Conservation (phyloP, 2,888 invertebrate species). For the Polymixis flavicincta region DNA sequence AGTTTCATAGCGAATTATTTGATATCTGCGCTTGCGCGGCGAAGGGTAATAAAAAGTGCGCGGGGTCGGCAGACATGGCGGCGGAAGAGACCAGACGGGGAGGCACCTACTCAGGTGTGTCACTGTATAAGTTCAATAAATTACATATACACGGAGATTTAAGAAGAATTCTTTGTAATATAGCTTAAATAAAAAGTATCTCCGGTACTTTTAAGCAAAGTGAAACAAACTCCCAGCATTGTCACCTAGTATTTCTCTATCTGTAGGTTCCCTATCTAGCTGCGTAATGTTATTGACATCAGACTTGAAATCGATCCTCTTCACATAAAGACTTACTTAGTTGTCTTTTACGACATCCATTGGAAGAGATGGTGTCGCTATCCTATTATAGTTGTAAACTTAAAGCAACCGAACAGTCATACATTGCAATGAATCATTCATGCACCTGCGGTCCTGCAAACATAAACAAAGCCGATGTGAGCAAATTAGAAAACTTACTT, state of each 20-base stretch:
- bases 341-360: not conserved
- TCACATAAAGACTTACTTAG: not conserved
- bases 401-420: not conserved
- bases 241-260: not conserved
- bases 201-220: not conserved
- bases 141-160: not conserved
- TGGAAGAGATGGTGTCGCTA: constrained; percentile 2
- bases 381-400: not conserved
- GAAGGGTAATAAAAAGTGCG: constrained; percentile 52
- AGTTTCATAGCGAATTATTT: constrained; percentile 62
- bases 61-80: constrained; percentile 64
- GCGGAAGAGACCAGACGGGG: constrained; percentile 62
- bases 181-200: not conserved
- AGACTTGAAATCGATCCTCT: not conserved
- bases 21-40: constrained; percentile 48
- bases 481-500: constrained; percentile 54
- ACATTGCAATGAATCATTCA: not conserved
- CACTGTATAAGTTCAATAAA: constrained; percentile 4
- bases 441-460: not conserved
- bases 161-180: not conserved
- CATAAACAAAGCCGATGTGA: constrained; percentile 30
- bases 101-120: constrained; percentile 56
- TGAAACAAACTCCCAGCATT: not conserved
- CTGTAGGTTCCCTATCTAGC: not conserved
- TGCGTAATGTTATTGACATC: not conserved